phyloP scores from a whole-genome alignment of 2,797 vertebrate species.

The Pseudochaenichthys georgianus region DNA sequence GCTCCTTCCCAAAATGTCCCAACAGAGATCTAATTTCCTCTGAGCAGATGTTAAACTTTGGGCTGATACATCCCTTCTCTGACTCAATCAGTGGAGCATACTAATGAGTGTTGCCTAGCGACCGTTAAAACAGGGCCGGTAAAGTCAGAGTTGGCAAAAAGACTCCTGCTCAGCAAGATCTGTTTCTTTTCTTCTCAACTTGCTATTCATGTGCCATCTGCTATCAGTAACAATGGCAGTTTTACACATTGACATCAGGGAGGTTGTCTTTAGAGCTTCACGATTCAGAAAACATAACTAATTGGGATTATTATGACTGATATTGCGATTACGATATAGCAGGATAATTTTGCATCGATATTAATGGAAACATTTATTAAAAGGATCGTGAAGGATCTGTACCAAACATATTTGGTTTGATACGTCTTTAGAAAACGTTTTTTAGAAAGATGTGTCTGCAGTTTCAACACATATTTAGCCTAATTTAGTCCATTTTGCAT shows the following conservation, averaged over 20 bases:
- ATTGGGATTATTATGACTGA: too few species aligned
- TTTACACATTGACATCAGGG: constrained; percentile 65
- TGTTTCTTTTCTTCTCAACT: constrained; percentile 67
- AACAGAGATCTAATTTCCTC: constrained; percentile 52
- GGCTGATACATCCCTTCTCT: constrained; percentile 53
- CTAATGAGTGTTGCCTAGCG: constrained; percentile 84
- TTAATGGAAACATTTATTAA: too few species aligned
- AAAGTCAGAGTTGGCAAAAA: constrained; percentile 72
- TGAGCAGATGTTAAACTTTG: constrained; percentile 52
- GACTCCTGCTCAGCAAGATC: constrained; percentile 59
- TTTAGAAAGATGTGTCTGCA: too few species aligned
- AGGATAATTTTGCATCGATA: too few species aligned
- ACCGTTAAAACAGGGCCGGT: constrained; percentile 77
- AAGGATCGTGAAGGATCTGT: too few species aligned
- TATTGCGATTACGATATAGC: too few species aligned
- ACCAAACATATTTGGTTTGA: too few species aligned
- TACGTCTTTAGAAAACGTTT: too few species aligned
- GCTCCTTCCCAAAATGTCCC: constrained; percentile 21
- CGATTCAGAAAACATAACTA: too few species aligned
- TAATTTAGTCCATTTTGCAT: too few species aligned
- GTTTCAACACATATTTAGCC: too few species aligned
- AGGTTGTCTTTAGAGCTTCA: constrained; percentile 36
- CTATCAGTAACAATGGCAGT: constrained; percentile 54
- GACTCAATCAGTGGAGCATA: constrained; percentile 53
- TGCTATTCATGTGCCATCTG: constrained; percentile 81